These are phyloP conservation scores for Listronotus oregonensis DNA, from an alignment of 1,140 invertebrate species.

Conservation along the genomic window DNA sequence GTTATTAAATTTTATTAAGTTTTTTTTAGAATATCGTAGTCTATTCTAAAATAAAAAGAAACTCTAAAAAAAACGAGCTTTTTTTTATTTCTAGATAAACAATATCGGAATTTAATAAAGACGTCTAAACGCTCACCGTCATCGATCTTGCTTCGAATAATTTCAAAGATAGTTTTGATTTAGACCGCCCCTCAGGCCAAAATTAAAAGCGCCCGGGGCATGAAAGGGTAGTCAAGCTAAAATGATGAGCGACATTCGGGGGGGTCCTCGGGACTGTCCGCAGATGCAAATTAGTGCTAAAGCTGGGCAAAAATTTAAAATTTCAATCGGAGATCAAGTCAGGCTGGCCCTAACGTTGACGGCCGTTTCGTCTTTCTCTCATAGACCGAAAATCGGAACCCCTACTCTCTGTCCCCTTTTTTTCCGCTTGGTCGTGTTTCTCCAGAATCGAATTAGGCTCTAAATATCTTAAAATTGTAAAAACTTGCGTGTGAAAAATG, in stretches of 20 bases:
- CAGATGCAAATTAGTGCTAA: conserved; percentile 56
- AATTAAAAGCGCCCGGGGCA: conserved; percentile 29
- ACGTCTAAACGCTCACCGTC: conserved; percentile 10
- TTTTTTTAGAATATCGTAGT: too few species aligned
- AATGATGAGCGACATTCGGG: conserved; percentile 3
- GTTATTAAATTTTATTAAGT: too few species aligned
- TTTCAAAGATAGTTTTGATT: conserved; percentile 33
- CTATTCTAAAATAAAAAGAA: too few species aligned
- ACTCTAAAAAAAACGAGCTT: too few species aligned
- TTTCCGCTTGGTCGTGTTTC: background rate
- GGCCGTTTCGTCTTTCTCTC: background rate
- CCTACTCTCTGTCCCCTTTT: background rate
- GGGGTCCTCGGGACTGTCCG: conserved; percentile 44
- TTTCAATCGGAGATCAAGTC: conserved; percentile 54
- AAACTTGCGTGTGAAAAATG: too few species aligned
- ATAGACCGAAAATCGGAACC: background rate
- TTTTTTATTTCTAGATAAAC: background rate
- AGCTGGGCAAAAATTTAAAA: conserved; percentile 54
- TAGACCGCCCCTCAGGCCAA: conserved; percentile 22
- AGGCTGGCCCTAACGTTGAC: conserved; percentile 36
- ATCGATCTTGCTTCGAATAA: conserved; percentile 20
- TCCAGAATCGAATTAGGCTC: too few species aligned
- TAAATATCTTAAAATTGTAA: too few species aligned
- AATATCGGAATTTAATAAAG: conserved; percentile 17
- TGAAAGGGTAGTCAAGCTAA: conserved; percentile 9